These are phyloP conservation scores for Zhuqinia jingwanae DNA, from an alignment of 2,888 invertebrate species.

Conservation along the genomic window DNA sequence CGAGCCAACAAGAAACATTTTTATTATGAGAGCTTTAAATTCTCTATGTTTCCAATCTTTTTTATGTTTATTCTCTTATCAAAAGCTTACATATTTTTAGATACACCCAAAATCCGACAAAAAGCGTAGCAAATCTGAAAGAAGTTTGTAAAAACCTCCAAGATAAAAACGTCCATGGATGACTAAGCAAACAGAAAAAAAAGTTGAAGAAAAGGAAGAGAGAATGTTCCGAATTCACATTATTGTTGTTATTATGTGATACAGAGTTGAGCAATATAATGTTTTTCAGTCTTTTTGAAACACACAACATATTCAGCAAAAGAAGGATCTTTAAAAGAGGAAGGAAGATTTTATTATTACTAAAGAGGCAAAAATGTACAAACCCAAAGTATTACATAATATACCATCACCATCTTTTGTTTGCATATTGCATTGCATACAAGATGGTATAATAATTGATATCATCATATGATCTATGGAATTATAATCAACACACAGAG, in stretches of 20 bases:
- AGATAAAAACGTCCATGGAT: slow-evolving; percentile 28
- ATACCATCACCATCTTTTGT: background rate
- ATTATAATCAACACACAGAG: slow-evolving; percentile 34
- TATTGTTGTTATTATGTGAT: background rate
- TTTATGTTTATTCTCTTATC: background rate
- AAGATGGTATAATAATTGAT: slow-evolving; percentile 10
- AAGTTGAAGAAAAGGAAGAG: background rate
- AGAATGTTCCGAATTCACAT: background rate
- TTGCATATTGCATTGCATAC: background rate
- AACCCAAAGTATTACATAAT: slow-evolving; percentile 48
- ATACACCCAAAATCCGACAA: too few relatives aligned
- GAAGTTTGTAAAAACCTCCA: background rate
- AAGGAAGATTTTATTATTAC: slow-evolving; percentile 12
- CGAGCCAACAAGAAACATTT: slow-evolving; percentile 56
- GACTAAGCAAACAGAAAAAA: slow-evolving; percentile 53
- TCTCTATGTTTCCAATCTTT: background rate
- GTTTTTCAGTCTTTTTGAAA: slow-evolving; percentile 42
- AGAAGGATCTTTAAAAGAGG: slow-evolving; percentile 35
- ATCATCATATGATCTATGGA: slow-evolving; percentile 24
- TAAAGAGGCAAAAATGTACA: slow-evolving; percentile 17
- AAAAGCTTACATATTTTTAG: background rate
- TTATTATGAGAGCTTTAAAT: slow-evolving; percentile 12
- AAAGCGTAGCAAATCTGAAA: background rate
- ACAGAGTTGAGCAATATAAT: slow-evolving; percentile 47
- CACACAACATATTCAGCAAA: too few relatives aligned